Base-by-base conservation (phyloP, 2,888 invertebrate species). In the Lasioglossum villosulum region DNA sequence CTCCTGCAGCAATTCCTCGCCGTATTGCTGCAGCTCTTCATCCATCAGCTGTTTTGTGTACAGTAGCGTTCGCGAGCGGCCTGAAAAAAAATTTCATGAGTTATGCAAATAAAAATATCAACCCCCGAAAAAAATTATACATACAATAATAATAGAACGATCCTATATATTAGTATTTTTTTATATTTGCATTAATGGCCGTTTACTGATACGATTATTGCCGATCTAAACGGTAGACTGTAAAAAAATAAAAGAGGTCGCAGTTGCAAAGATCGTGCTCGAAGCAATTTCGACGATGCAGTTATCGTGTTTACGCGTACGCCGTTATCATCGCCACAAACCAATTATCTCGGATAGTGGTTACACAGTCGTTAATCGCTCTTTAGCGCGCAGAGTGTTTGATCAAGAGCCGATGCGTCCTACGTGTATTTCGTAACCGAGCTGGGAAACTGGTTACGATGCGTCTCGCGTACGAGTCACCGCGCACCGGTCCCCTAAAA, bases 21-120 rank as follows among this genome's bases (percentile, higher is more conserved):
- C 92, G 85, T 91, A 95, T 88, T 93, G 95, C 82, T 93, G 94
- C 80, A 94, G 88, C 77, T 95, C 95, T 63, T 94, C 93, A 80
- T 94, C 93, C 88, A 93, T 88, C 45, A 94, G 82, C 79, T 94
- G 93, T 48, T 94, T 94, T 52, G 95, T 94, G 80, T 94, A 94
- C 3, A 95, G 90, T 34, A 95, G 89, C 42, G 93, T 94, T 86
- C 95, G 92, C 27, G 95, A 95, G 73, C 95, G 95, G 86, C 95
- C 95, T 95, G 84, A 80, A 63, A 79, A 83, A 34, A 34, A 0
- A 23, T 23, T 68, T 23, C 23, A 19, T 68, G 0, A 68, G 68
- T n/a, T n/a, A 10, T 10, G 10, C 0, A n/a, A n/a, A 56, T n/a
- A 56, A 56, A 56, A 56, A 56, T 56, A 52, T 52, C 23, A 56